Conservation (phyloP, 2,888 invertebrate species). For the Caenorhabditis sulstoni region DNA sequence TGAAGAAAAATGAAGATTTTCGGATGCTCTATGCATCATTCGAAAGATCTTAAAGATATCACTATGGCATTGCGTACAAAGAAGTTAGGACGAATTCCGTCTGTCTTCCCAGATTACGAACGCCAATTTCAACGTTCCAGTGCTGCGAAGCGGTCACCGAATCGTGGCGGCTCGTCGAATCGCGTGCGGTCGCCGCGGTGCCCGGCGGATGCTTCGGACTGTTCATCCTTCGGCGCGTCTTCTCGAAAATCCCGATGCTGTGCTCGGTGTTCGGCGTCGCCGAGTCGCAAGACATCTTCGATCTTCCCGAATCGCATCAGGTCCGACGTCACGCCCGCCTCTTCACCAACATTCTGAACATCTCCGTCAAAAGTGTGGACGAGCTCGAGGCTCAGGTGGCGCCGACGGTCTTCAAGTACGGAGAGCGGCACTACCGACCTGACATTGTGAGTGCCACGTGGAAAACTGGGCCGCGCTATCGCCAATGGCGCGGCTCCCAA, state of each 20-base stretch:
- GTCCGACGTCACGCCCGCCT: conserved; percentile 69
- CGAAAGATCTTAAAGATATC: no score
- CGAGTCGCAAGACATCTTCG: conserved; percentile 45
- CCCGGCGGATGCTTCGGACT: conserved; percentile 65
- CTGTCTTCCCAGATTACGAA: no score
- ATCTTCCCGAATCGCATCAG: conserved; percentile 61
- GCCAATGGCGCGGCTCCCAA: no score
- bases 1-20: no score
- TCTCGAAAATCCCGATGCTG: conserved; percentile 68
- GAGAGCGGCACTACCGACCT: conserved; percentile 69
- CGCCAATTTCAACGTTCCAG: no score
- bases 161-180: conserved; percentile 62
- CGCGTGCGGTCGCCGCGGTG: conserved; percentile 22
- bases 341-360: conserved; percentile 73
- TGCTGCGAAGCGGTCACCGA: conserved; percentile 54
- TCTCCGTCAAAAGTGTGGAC: conserved; percentile 73
- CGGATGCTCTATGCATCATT: no score
- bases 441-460: conserved; percentile 60
- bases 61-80: no score
- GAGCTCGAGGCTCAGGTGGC: conserved; percentile 75
- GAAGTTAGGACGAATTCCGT: not conserved
- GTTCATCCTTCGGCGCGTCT: conserved; percentile 69
- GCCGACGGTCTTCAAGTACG: conserved; percentile 74
- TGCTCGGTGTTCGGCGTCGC: conserved; percentile 54
- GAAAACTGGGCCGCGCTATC: no score